Percentiles rank a stretch among this genome's conserved stretches.
These are phyloP conservation scores for Thecocarcelia acutangulata DNA, from an alignment of 2,888 invertebrate genomes.

Conservation along the genomic window DNA sequence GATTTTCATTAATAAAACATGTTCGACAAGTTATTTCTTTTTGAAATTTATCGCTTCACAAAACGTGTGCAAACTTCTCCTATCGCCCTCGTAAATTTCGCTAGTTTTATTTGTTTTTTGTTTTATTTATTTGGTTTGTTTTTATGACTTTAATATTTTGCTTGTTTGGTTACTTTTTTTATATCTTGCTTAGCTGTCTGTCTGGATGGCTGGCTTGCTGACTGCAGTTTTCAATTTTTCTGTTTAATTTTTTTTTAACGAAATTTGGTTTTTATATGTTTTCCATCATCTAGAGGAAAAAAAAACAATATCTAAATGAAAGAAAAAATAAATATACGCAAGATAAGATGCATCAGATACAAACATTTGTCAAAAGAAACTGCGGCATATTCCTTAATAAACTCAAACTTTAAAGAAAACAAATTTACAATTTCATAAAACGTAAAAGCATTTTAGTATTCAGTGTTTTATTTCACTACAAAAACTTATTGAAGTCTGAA, in stretches of 20 bases:
- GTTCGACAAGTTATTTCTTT: too few relatives aligned
- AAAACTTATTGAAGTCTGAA: slow-evolving; percentile 33
- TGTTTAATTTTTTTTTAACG: not conserved
- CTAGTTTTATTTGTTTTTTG: slow-evolving; percentile 23
- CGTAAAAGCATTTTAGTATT: slow-evolving; percentile 19
- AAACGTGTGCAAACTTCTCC: not conserved
- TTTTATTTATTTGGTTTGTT: slow-evolving; percentile 21
- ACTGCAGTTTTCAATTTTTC: not conserved
- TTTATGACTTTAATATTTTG: slow-evolving; percentile 23
- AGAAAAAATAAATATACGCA: slow-evolving; percentile 13
- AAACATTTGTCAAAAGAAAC: slow-evolving; percentile 25
- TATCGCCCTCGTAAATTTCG: slow-evolving; percentile 2
- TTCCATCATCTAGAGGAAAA: slow-evolving; percentile 48
- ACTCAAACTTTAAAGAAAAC: slow-evolving; percentile 7
- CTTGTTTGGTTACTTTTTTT: slow-evolving; percentile 4
- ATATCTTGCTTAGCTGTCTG: slow-evolving; percentile 22
- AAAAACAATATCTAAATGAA: slow-evolving; percentile 28
- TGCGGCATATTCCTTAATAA: slow-evolving; percentile 6
- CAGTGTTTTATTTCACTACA: slow-evolving; percentile 6
- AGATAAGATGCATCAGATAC: slow-evolving; percentile 11
- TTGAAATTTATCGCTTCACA: too few relatives aligned
- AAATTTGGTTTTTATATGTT: slow-evolving; percentile 42
- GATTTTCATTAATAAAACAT: too few relatives aligned
- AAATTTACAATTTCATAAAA: slow-evolving; percentile 1
- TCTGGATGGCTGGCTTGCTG: slow-evolving; percentile 23